Percentiles rank a stretch among this genome's conserved stretches.
phyloP scores from a whole-genome alignment of 1,140 invertebrate genomes.

The Lutraria rhynchaena region DNA sequence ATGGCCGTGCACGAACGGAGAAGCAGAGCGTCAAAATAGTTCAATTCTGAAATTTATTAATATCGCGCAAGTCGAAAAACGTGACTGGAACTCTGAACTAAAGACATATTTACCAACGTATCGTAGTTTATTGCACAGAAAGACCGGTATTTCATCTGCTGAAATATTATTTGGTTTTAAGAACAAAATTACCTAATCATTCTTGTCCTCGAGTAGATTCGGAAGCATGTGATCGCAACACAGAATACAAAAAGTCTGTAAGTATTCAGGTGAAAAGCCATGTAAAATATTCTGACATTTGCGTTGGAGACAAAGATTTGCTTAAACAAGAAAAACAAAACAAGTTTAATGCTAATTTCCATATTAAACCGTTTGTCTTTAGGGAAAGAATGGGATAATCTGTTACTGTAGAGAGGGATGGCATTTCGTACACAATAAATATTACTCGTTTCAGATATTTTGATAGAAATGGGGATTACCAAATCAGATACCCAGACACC shows the following conservation, averaged over 20 bases:
- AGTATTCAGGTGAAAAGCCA: too few species aligned
- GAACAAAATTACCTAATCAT: slow-evolving; percentile 50
- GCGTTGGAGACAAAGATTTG: too few species aligned
- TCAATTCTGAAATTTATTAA: slow-evolving; percentile 64
- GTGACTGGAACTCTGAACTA: slow-evolving; percentile 60
- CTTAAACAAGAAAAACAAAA: too few species aligned
- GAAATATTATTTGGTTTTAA: slow-evolving; percentile 43
- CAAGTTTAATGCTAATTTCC: too few species aligned
- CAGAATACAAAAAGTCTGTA: not conserved
- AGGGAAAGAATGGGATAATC: too few species aligned
- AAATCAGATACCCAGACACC: too few species aligned
- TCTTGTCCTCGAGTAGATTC: not conserved
- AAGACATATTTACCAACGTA: slow-evolving; percentile 60
- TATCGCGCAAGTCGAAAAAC: slow-evolving; percentile 61
- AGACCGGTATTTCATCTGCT: slow-evolving; percentile 47
- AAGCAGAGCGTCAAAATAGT: slow-evolving; percentile 67
- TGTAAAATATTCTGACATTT: too few species aligned
- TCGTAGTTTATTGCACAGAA: slow-evolving; percentile 63
- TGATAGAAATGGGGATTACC: too few species aligned
- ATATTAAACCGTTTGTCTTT: too few species aligned
- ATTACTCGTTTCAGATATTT: too few species aligned
- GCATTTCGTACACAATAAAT: too few species aligned
- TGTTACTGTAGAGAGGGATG: too few species aligned
- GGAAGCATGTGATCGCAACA: not conserved
- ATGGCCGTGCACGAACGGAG: slow-evolving; percentile 66